phyloP scores from a whole-genome alignment of 2,888 invertebrate species.

The Scelioninae gen. 1 region DNA sequence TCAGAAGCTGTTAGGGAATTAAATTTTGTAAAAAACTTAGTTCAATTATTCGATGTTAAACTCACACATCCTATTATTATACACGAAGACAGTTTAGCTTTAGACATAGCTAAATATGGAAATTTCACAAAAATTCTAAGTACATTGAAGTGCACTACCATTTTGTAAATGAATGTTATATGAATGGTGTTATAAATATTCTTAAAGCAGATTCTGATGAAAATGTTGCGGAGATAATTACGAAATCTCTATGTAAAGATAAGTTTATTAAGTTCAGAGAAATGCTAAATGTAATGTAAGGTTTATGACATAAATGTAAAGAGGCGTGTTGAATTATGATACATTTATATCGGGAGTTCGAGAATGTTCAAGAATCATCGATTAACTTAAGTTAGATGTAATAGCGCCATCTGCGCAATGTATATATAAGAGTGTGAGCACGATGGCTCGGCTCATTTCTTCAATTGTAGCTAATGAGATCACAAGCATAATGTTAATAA shows the following conservation, averaged over 20 bases:
- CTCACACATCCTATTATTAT: background rate
- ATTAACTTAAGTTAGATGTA: too few species aligned
- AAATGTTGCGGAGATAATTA: conserved; percentile 11
- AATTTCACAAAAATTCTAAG: background rate
- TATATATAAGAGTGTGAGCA: too few species aligned
- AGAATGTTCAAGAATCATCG: too few species aligned
- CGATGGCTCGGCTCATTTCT: too few species aligned
- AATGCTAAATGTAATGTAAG: conserved; percentile 5
- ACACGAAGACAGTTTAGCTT: conserved; percentile 3
- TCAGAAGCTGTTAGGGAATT: background rate
- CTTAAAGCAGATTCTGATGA: conserved; percentile 7
- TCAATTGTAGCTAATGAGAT: too few species aligned
- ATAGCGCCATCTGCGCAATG: too few species aligned
- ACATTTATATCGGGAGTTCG: background rate
- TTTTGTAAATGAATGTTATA: conserved; percentile 7
- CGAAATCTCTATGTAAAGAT: background rate
- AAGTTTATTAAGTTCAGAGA: background rate
- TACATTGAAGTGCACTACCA: too few species aligned
- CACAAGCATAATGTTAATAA: too few species aligned
- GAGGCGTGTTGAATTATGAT: conserved; percentile 4
- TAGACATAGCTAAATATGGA: background rate
- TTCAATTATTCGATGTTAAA: background rate
- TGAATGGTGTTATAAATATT: background rate
- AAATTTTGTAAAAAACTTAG: background rate
- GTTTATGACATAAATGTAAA: conserved; percentile 2